Evolutionary conservation across 2,113 vertebrate genomes (phyloP).

Genomic region (Poeciliopsis occidentalis): DNA sequence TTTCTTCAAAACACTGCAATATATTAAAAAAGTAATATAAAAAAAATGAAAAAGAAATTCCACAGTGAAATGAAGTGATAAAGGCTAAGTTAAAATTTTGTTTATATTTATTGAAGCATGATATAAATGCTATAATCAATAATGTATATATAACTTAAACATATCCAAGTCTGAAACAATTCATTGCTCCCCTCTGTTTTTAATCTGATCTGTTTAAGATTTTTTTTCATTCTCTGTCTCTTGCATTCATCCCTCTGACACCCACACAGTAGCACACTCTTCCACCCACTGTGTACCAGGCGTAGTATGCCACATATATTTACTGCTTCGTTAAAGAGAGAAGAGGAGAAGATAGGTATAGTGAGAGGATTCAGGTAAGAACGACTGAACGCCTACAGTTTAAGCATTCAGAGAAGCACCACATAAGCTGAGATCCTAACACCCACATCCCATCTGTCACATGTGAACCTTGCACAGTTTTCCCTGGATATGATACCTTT

Average conservation of each 20-base stretch:
- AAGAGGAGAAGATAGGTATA: conserved; percentile 4
- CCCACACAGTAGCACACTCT: conserved; percentile 33
- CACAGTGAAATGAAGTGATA: too few relatives aligned
- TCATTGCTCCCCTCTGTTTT: conserved; percentile 6
- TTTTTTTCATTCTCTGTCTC: conserved; percentile 4
- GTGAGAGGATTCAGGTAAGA: conserved; percentile 53
- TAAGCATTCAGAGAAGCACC: conserved; percentile 48
- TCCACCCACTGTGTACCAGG: conserved; percentile 29
- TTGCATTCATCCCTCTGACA: conserved; percentile 38
- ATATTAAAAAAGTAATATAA: too few relatives aligned
- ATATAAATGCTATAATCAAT: neutral
- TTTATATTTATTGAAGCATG: neutral
- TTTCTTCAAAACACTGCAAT: too few relatives aligned
- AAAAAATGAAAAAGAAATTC: too few relatives aligned
- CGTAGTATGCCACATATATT: conserved; percentile 34
- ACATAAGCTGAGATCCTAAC: conserved; percentile 52
- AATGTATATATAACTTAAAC: neutral
- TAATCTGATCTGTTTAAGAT: conserved; percentile 5
- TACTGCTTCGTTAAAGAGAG: conserved; percentile 28
- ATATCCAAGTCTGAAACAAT: neutral
- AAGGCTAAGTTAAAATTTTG: neutral
- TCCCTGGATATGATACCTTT: conserved; percentile 46
- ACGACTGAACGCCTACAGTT: conserved; percentile 50
- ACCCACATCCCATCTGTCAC: conserved; percentile 70
- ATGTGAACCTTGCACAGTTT: conserved; percentile 53